These are phyloP conservation scores for Pheosia tremula DNA, from an alignment of 2,888 invertebrate genomes.

Conservation along the genomic window DNA sequence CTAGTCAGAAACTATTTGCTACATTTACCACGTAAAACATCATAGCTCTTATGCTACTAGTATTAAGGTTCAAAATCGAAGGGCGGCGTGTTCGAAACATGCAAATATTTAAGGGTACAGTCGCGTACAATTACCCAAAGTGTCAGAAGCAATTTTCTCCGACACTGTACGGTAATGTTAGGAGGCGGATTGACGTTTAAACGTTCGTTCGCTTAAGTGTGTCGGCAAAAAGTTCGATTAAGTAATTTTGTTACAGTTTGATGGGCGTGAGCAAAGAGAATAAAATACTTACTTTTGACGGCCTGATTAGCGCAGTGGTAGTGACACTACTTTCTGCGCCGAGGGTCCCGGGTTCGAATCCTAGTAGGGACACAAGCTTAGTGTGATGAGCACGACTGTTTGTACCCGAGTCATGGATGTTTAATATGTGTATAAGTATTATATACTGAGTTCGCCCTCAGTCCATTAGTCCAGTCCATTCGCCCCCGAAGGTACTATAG, in stretches of 20 bases:
- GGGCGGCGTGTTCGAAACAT: neutral
- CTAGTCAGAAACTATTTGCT: neutral
- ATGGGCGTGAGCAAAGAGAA: neutral
- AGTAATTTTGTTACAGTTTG: conserved; percentile 4
- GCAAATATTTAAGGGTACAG: conserved; percentile 1
- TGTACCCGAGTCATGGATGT: too few species aligned
- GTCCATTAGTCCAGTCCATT: too few species aligned
- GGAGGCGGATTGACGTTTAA: conserved; percentile 3
- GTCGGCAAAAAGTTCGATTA: conserved; percentile 6
- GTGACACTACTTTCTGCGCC: too few species aligned
- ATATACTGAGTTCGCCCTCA: too few species aligned
- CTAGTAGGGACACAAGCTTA: too few species aligned
- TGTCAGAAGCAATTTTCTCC: conserved; percentile 5
- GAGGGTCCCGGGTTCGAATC: too few species aligned
- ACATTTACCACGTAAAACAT: neutral
- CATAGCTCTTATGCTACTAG: neutral
- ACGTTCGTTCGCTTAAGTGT: conserved; percentile 5
- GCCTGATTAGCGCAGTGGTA: too few species aligned
- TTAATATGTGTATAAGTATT: too few species aligned
- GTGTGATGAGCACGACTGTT: too few species aligned
- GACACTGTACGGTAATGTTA: conserved; percentile 5
- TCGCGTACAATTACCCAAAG: conserved; percentile 5
- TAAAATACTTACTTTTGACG: too few species aligned
- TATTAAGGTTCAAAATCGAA: neutral
- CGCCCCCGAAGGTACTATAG: too few species aligned